Conservation (phyloP, 1,140 invertebrate genomes). For the Drosophila trapezifrons region DNA sequence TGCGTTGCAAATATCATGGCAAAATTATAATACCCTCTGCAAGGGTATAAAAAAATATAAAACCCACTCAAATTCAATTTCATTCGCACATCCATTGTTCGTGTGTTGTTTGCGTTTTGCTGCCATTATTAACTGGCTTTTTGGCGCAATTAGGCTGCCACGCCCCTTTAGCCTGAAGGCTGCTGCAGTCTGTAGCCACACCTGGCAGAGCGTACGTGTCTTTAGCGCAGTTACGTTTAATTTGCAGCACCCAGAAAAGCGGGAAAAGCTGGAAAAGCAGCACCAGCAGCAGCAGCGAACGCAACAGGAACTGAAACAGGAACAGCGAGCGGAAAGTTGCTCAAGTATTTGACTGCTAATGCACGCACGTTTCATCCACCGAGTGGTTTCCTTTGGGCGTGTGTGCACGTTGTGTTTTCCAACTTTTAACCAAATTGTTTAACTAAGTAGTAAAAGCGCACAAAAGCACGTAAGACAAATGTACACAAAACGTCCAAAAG, state of each 20-base stretch:
- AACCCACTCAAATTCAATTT: constrained; percentile 58
- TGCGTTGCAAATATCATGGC: too few species aligned
- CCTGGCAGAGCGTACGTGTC: constrained; percentile 50
- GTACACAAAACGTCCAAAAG: constrained; percentile 31
- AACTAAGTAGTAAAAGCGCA: constrained; percentile 76
- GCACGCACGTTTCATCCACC: constrained; percentile 63
- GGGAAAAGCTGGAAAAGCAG: constrained; percentile 4
- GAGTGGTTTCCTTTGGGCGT: constrained; percentile 17
- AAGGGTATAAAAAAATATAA: constrained; percentile 10
- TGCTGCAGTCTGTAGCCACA: constrained; percentile 12
- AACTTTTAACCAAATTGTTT: constrained; percentile 80
- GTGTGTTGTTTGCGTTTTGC: constrained; percentile 42
- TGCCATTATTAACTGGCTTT: constrained; percentile 75
- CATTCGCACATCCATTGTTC: constrained; percentile 41
- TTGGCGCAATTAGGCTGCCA: constrained; percentile 72
- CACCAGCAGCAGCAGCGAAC: neutral
- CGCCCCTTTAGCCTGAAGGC: constrained; percentile 11
- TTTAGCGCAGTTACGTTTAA: constrained; percentile 46
- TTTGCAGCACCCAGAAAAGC: constrained; percentile 30
- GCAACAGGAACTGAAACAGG: constrained; percentile 25
- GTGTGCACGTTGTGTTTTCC: constrained; percentile 46
- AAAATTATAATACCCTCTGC: too few species aligned
- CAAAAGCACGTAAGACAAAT: constrained; percentile 64
- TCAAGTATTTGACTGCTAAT: constrained; percentile 59
- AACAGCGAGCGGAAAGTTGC: constrained; percentile 39